Evolutionary conservation across 1,140 invertebrate species (phyloP).

Genomic region (Trichonephila clavata): DNA sequence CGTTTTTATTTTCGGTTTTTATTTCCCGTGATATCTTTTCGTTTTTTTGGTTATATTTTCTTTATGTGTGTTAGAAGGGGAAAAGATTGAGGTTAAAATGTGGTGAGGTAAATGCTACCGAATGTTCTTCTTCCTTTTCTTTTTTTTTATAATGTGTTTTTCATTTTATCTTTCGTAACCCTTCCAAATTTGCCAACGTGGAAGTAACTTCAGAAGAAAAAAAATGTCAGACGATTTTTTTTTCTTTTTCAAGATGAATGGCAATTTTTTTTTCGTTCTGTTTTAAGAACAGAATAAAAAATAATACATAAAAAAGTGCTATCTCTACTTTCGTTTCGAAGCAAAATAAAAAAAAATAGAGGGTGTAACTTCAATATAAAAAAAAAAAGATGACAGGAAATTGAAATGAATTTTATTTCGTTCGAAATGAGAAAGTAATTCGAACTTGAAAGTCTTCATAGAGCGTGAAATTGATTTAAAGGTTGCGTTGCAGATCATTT

Average conservation of each 20-base stretch:
- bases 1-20: neutral
- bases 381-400: neutral
- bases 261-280: neutral
- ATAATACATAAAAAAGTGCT: neutral
- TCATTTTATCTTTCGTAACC: neutral
- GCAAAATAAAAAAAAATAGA: neutral
- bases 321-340: neutral
- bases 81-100: constrained; percentile 37
- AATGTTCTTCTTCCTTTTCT: neutral
- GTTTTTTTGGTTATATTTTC: constrained; percentile 2
- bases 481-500: neutral
- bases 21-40: neutral
- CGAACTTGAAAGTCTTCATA: neutral
- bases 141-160: neutral
- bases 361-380: neutral
- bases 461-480: constrained; percentile 5
- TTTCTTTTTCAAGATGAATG: neutral
- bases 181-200: constrained; percentile 19
- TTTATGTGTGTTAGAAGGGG: neutral
- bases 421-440: constrained; percentile 17
- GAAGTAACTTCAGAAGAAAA: neutral
- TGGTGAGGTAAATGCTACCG: constrained; percentile 11
- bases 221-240: neutral
- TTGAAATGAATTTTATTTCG: constrained; percentile 22
- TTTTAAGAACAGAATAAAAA: no score